Evolutionary conservation across 2,888 invertebrate genomes (phyloP), one percentile per base, ranked within the genome.

Genomic region (Rhaphigaster nebulosa): DNA sequence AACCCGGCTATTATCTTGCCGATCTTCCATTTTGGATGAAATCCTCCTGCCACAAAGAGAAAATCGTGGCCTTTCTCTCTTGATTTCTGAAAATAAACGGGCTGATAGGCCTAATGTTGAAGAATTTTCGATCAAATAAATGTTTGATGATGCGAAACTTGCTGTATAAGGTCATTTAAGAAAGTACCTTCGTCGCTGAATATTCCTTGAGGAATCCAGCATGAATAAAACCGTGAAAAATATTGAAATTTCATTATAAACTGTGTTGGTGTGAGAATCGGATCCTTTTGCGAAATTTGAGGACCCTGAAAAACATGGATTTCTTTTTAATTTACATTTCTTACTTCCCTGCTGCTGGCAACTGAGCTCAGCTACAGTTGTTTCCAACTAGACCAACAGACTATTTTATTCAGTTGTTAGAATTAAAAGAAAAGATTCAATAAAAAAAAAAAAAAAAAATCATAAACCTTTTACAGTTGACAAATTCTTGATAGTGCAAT

Each of bases 81-180:
- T 10, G 29, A 65, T 15, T 65, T 29, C 29, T 76, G 38, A 76
- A 76, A 76, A 76, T 76, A 76, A 76, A 76, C 70, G 70, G 70
- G 29, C 18, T 29, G 65, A 65, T 65, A 65, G 65, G 70, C 70
- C 70, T 76, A 34, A 34, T 20, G 70, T 76, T 15, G 70, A 76
- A 34, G 34, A 76, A 34, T 76, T 20, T 76, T 76, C 70, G 70
- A 76, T 76, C 70, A 76, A 76, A 76, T 76, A 76, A 76, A 76
- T 76, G 70, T 76, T 76, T 76, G 70, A 76, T 76, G 29, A 38
- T 76, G 70, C 70, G 70, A 76, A 23, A 8, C 34, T 38, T 4
- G 0, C 70, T 38, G 18, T 76, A 76, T 76, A 76, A 76, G 70
- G 70, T 76, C 70, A 76, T 76, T 76, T 76, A 76, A 38, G 70